Conservation (phyloP, 2,888 invertebrate species). For the Drosophila bunnanda region DNA sequence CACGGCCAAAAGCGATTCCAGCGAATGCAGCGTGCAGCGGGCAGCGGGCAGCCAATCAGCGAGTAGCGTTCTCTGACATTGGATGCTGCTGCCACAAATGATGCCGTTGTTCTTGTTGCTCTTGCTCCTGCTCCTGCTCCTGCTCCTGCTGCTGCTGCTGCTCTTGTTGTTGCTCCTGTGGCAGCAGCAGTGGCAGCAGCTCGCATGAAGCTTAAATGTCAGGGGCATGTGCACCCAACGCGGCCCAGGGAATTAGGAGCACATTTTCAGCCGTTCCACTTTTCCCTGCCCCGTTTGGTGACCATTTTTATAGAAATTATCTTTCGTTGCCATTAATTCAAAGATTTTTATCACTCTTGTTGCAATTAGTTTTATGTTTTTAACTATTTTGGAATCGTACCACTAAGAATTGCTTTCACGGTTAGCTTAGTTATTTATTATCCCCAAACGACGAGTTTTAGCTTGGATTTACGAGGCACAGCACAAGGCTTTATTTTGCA, state of each 20-base stretch:
- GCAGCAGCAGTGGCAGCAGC: constrained; percentile 26
- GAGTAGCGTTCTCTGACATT: constrained; percentile 54
- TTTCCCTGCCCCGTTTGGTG: neutral
- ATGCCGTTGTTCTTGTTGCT: constrained; percentile 36
- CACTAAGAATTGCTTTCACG: too few relatives aligned
- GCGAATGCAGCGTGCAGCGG: constrained; percentile 45
- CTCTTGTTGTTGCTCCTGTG: constrained; percentile 33
- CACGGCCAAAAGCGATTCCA: constrained; percentile 22
- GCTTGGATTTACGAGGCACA: too few relatives aligned
- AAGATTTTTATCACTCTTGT: neutral
- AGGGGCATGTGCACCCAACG: constrained; percentile 70
- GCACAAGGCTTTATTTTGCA: neutral
- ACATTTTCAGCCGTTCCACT: constrained; percentile 11
- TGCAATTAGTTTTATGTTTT: neutral
- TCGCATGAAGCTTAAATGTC: constrained; percentile 66
- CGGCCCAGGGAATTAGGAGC: constrained; percentile 26
- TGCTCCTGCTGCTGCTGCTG: constrained; percentile 50
- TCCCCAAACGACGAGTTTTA: too few relatives aligned
- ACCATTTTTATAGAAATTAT: constrained; percentile 4
- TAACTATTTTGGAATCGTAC: neutral
- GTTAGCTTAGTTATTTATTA: too few relatives aligned
- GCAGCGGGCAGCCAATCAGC: constrained; percentile 67
- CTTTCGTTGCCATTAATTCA: neutral
- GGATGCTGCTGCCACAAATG: constrained; percentile 60
- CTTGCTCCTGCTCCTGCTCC: constrained; percentile 39